These are phyloP conservation scores for Paracanthobrama guichenoti DNA, from an alignment of 2,113 vertebrate species.

Conservation along the genomic window DNA sequence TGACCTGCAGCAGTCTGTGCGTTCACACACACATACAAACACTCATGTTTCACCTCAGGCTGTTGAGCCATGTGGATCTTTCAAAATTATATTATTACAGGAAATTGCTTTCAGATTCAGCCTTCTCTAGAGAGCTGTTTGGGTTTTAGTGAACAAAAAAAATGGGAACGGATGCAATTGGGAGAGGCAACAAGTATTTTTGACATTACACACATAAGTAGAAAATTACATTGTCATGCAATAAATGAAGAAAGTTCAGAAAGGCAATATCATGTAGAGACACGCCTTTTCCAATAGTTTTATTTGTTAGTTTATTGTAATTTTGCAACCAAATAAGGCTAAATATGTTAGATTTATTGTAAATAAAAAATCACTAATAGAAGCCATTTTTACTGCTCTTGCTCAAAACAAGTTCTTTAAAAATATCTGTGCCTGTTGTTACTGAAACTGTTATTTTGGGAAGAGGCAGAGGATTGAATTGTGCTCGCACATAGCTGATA, in stretches of 20 bases:
- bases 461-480: conserved; percentile 3
- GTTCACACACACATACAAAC: conserved; percentile 47
- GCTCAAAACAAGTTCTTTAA: background rate
- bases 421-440: conserved; percentile 1
- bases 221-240: conserved; percentile 24
- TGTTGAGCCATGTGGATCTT: conserved; percentile 38
- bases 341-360: background rate
- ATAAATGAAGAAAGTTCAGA: conserved; percentile 20
- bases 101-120: conserved; percentile 41
- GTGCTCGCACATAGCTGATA: background rate
- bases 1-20: conserved; percentile 87
- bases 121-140: conserved; percentile 12
- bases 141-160: conserved; percentile 2
- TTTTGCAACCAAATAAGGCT: background rate
- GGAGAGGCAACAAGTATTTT: conserved; percentile 23
- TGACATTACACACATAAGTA: background rate
- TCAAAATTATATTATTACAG: conserved; percentile 45
- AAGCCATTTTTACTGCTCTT: background rate
- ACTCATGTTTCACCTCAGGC: conserved; percentile 24
- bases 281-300: background rate
- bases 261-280: background rate
- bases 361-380: background rate
- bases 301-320: background rate
- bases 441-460: background rate
- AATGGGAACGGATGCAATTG: conserved; percentile 15